Base-by-base conservation (phyloP, 2,888 invertebrate genomes). In the Melieria omissa region DNA sequence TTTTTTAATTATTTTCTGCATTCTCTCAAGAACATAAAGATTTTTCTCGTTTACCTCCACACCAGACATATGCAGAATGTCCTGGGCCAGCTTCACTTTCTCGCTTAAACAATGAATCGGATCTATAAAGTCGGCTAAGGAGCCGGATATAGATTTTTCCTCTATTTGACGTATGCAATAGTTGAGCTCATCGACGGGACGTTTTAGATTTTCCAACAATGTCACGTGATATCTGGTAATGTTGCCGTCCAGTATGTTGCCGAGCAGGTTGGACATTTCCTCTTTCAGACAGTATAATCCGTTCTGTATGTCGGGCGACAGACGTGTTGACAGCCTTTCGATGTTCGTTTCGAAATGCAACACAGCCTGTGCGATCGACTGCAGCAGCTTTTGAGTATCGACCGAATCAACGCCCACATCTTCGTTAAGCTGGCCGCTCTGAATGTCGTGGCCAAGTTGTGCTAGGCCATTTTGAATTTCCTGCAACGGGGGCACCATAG, bases 381-480 rank as follows among this genome's bases (percentile, higher is more conserved):
- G 87, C 49, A 88, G 75, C 0, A 87, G 77, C 66, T 86, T 86
- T 73, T 88, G 87, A 3, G 85, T 84, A 65, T 88, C 88, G 9
- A 82, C 84, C 16, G 85, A 80, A 70, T 87, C 86, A 49, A 84
- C 71, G 1, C 80, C 80, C 4, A 82, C 80, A 5, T 87, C 85
- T 29, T 81, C 81, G 1, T 80, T 80, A 6, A 84, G 74, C 60
- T 85, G 86, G 0, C 86, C 85, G 8, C 83, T 85, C 75, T 87
- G 84, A 49, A 89, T 83, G 71, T 88, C 87, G 73, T 88, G 87
- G 9, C 88, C 88, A 71, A 89, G 76, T 73, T 86, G 81, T 70
- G 88, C 88, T 58, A 91, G 79, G 41, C 89, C 89, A 70, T 85
- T 87, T 83, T 90, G 89, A 67, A 91, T 89, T 84, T 90, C 90